Conservation (phyloP, 1,140 invertebrate species). For the Pseudachorutes palmiensis region DNA sequence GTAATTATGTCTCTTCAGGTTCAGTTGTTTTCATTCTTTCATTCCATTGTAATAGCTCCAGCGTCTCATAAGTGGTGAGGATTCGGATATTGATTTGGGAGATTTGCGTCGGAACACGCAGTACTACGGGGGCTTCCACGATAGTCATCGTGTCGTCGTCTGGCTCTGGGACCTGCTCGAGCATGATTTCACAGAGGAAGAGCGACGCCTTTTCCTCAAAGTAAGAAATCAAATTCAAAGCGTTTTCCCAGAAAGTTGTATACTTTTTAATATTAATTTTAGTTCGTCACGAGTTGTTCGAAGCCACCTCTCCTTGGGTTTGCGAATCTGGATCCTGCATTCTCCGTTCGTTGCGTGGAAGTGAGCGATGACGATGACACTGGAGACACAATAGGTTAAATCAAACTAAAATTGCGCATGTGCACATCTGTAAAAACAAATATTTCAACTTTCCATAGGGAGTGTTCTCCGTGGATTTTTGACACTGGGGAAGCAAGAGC, state of each 20-base stretch:
- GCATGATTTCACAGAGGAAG: conserved; percentile 86
- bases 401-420: neutral
- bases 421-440: neutral
- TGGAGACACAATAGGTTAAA: conserved; percentile 80
- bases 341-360: conserved; percentile 98
- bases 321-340: conserved; percentile 92
- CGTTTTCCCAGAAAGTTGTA: conserved; percentile 11
- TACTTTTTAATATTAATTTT: conserved; percentile 40
- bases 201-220: conserved; percentile 89
- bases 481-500: conserved; percentile 91
- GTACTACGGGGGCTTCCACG: conserved; percentile 99
- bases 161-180: conserved; percentile 99
- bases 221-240: conserved; percentile 40
- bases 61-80: conserved; percentile 82
- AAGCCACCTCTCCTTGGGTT: conserved; percentile 96
- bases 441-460: too few species aligned
- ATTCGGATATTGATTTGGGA: conserved; percentile 76
- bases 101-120: conserved; percentile 89
- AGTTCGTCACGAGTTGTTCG: conserved; percentile 99
- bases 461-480: conserved; percentile 97
- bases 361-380: conserved; percentile 97
- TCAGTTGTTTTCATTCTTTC: neutral
- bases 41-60: conserved; percentile 57
- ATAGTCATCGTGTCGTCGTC: conserved; percentile 91
- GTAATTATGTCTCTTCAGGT: neutral